Evolutionary conservation across 2,113 vertebrate genomes (phyloP).

Genomic region (Tretioscincus oriximinensis): DNA sequence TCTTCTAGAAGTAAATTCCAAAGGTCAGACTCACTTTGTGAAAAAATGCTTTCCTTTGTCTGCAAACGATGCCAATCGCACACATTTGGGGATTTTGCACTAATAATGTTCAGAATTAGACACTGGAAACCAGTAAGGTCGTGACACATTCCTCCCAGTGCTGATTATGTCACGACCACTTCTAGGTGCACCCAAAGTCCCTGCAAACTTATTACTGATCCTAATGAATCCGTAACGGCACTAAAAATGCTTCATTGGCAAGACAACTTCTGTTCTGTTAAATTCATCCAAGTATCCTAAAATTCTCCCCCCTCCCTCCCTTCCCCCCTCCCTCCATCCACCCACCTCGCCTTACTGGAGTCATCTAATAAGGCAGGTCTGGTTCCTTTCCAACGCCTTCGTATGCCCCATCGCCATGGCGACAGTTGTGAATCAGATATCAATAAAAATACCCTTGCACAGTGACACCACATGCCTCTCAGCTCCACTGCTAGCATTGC

Average conservation of each 20-base stretch:
- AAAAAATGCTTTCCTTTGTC: no score
- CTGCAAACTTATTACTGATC: constrained; percentile 37
- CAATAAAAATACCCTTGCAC: constrained; percentile 78
- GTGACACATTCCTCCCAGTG: no score
- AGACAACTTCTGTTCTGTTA: constrained; percentile 43
- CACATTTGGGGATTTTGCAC: no score
- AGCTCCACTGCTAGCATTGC: constrained; percentile 53
- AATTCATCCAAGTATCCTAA: constrained; percentile 60
- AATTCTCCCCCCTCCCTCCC: constrained; percentile 56
- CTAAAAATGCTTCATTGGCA: constrained; percentile 36
- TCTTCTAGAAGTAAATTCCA: no score
- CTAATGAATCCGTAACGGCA: constrained; percentile 52
- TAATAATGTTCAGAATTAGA: no score
- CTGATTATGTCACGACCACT: no score
- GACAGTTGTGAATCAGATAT: constrained; percentile 74
- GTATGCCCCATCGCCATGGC: constrained; percentile 72
- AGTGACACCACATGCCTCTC: constrained; percentile 71
- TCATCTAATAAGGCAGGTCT: constrained; percentile 66
- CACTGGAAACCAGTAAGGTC: no score
- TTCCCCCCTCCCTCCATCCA: constrained; percentile 20
- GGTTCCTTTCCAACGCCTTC: constrained; percentile 63
- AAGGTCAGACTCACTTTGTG: no score
- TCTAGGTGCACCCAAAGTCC: no score
- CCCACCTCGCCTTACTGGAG: constrained; percentile 42
- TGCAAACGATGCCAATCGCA: no score